Evolutionary conservation across 2,113 vertebrate genomes (phyloP).

Genomic region (Vidua macroura): DNA sequence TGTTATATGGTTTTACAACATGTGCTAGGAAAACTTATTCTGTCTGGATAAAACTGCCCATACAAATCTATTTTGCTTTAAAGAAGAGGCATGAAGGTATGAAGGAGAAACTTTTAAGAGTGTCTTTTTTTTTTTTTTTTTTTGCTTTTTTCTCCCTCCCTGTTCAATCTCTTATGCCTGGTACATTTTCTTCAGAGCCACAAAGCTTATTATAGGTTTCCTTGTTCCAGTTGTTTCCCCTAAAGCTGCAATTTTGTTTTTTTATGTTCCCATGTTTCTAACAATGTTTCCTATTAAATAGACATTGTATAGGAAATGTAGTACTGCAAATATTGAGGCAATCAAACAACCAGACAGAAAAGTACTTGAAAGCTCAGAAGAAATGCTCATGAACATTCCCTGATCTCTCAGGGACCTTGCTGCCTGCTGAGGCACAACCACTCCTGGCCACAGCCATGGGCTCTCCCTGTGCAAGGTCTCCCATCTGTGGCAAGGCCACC

Average conservation of each 20-base stretch:
- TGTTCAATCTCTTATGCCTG: background rate
- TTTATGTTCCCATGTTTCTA: background rate
- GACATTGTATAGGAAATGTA: background rate
- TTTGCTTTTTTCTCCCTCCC: accelerated
- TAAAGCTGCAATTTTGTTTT: background rate
- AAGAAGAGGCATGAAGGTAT: background rate
- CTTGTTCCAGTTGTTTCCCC: background rate
- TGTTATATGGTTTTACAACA: background rate
- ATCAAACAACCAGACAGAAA: background rate
- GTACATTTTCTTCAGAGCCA: background rate
- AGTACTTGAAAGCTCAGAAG: background rate
- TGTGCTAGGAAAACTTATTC: background rate
- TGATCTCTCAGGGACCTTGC: background rate
- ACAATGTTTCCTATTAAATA: background rate
- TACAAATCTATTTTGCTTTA: background rate
- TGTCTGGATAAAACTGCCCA: background rate
- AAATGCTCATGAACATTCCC: background rate
- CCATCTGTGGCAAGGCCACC: background rate
- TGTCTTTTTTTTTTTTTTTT: accelerated
- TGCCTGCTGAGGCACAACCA: background rate
- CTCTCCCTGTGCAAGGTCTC: background rate
- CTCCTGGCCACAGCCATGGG: accelerated
- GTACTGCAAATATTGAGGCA: background rate
- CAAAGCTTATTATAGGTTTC: background rate
- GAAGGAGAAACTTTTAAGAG: background rate